A percentile compares a stretch with the other conserved stretches of the same genome.
phyloP scores from a whole-genome alignment of 2,797 vertebrate species.

The Tachyglossus aculeatus region DNA sequence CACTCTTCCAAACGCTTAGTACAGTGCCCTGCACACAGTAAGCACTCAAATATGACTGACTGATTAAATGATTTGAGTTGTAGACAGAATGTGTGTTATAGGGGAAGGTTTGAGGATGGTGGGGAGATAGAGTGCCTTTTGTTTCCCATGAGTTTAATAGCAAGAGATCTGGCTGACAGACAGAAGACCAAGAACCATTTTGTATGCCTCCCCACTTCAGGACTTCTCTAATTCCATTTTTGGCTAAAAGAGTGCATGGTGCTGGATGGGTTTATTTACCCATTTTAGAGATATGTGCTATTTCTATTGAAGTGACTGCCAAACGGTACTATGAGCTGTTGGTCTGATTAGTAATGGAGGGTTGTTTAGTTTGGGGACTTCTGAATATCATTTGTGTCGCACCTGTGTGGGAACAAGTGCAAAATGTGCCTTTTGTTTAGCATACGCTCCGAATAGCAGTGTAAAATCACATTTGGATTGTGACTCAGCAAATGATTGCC shows the following conservation, averaged over 20 bases:
- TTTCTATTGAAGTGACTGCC: background rate
- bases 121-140: constrained; percentile 35
- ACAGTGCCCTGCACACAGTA: too few species aligned
- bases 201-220: constrained; percentile 52
- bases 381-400: background rate
- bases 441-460: background rate
- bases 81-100: too few species aligned
- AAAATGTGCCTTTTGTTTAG: constrained; percentile 5
- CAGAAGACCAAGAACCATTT: constrained; percentile 53
- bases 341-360: background rate
- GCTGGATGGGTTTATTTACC: background rate
- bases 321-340: too few species aligned
- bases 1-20: too few species aligned
- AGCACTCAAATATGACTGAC: too few species aligned
- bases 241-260: background rate
- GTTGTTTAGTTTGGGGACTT: background rate
- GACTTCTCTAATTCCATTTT: constrained; percentile 2
- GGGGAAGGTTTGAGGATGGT: too few species aligned
- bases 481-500: background rate
- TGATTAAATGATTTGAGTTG: too few species aligned
- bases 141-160: constrained; percentile 32
- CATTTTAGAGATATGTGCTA: background rate
- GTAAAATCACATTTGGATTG: constrained; percentile 9
- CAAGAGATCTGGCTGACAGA: constrained; percentile 22
- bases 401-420: constrained; percentile 19